Base-by-base conservation (phyloP, 2,888 invertebrate species). In the Aleiodes testaceus region DNA sequence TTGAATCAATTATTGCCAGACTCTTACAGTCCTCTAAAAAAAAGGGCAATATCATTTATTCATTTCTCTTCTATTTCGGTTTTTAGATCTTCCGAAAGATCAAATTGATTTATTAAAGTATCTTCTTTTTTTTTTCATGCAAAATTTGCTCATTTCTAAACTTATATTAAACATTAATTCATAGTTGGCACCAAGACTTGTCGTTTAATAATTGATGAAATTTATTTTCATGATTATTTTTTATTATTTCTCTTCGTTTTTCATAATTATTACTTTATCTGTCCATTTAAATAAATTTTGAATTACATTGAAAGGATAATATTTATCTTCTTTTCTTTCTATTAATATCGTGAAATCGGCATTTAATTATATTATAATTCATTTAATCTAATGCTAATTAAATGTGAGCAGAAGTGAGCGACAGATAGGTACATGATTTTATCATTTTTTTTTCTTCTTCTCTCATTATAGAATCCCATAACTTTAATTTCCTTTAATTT, bases 111-210 rank as follows among this genome's bases (percentile, higher is more conserved):
- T 67, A 70, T 22, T 18, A 26, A 68, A 74, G 70, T 53, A 66
- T 65, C 55, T 30, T 36, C 18, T 61, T 61, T 9, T 47, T 66
- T 55, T 26, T 36, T 42, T 64, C 12, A 36, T 36, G 36, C 7
- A 47, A 30, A 49, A 66, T 61, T n/a, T 72, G 72, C 69, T 47
- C 72, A 63, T 49, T 73, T n/a, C 20, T 69, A 49, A 61, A 50
- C 52, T 47, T 66, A 52, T 61, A 65, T 53, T 73, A 71, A 66
- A 66, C 74, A 76, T 72, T 74, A 76, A 76, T 74, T 75, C 64
- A 70, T 78, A 79, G 77, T 79, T 79, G 79, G 79, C 79, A 79
- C 79, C 77, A 76, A 77, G 79, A 77, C 75, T 75, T 77, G 47
- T 77, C 74, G 70, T 73, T 75, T 75, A 73, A 75, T 74, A 26